A percentile compares a stretch with the other conserved stretches of the same genome.
Conservation (phyloP, 1,140 invertebrate species). For the Drosophila elegans region DNA sequence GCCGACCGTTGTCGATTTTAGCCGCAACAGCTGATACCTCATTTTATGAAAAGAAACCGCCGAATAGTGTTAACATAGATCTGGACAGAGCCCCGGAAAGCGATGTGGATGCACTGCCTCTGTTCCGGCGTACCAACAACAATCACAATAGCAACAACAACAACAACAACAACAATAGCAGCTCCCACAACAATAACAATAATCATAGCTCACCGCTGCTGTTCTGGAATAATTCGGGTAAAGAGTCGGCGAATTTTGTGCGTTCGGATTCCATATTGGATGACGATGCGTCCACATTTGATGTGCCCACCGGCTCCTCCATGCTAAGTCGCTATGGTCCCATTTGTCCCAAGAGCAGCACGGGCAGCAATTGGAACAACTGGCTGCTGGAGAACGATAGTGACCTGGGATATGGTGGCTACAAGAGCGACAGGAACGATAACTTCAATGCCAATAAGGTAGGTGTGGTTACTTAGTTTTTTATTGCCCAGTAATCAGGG, state of each 20-base stretch:
- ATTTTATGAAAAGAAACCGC: slow-evolving; percentile 82
- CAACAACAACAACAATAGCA: slow-evolving; percentile 13
- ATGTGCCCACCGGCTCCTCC: slow-evolving; percentile 87
- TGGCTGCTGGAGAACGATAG: slow-evolving; percentile 60
- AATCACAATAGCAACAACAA: slow-evolving; percentile 15
- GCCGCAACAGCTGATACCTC: slow-evolving; percentile 78
- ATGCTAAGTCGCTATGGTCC: slow-evolving; percentile 90
- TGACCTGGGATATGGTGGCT: slow-evolving; percentile 53
- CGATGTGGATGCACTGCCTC: slow-evolving; percentile 52
- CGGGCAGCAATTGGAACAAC: slow-evolving; percentile 50
- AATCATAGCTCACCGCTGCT: slow-evolving; percentile 50
- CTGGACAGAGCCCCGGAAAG: slow-evolving; percentile 40
- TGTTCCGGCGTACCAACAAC: slow-evolving; percentile 40
- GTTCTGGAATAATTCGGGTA: slow-evolving; percentile 63
- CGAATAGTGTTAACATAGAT: slow-evolving; percentile 72
- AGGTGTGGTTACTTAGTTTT: neutral
- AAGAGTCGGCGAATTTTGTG: slow-evolving; percentile 86
- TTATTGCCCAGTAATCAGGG: neutral
- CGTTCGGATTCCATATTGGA: slow-evolving; percentile 88
- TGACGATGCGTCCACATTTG: slow-evolving; percentile 91
- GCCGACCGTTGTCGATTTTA: slow-evolving; percentile 69
- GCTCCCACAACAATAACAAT: slow-evolving; percentile 28
- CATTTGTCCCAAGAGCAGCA: slow-evolving; percentile 89
- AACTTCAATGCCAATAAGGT: slow-evolving; percentile 64
- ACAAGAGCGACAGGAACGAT: slow-evolving; percentile 51